These are phyloP conservation scores for Apodemus agrarius DNA, from an alignment of 2,797 vertebrate species.

Conservation along the genomic window DNA sequence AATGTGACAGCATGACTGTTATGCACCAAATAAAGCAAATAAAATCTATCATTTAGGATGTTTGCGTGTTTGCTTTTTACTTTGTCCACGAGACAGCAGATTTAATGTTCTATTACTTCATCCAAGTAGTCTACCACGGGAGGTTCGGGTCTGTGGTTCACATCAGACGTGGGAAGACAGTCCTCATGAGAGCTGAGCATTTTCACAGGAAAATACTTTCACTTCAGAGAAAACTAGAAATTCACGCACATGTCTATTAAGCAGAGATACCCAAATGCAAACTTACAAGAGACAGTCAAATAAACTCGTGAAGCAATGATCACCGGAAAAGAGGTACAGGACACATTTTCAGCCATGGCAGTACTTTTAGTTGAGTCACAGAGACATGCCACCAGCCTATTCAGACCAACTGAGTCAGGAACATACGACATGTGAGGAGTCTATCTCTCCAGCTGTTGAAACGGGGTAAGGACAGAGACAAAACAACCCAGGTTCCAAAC, in stretches of 20 bases:
- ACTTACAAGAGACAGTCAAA: constrained; percentile 41
- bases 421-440: background rate
- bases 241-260: background rate
- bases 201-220: constrained; percentile 48
- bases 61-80: background rate
- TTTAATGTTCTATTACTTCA: constrained; percentile 27
- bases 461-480: constrained; percentile 30
- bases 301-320: constrained; percentile 18
- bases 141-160: constrained; percentile 6
- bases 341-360: constrained; percentile 32
- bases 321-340: background rate
- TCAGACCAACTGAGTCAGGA: constrained; percentile 1
- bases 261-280: background rate
- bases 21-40: constrained; percentile 32
- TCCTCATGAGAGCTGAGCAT: background rate
- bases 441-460: constrained; percentile 41
- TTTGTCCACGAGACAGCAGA: constrained; percentile 26
- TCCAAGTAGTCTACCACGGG: background rate
- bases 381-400: constrained; percentile 11
- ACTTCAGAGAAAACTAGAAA: constrained; percentile 63
- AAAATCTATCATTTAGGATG: constrained; percentile 43
- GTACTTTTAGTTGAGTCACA: constrained; percentile 27
- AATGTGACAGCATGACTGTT: constrained; percentile 19
- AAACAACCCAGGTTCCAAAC: background rate
- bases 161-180: background rate